Conservation (phyloP, 2,888 invertebrate genomes). For the Leptinotarsa juncta region DNA sequence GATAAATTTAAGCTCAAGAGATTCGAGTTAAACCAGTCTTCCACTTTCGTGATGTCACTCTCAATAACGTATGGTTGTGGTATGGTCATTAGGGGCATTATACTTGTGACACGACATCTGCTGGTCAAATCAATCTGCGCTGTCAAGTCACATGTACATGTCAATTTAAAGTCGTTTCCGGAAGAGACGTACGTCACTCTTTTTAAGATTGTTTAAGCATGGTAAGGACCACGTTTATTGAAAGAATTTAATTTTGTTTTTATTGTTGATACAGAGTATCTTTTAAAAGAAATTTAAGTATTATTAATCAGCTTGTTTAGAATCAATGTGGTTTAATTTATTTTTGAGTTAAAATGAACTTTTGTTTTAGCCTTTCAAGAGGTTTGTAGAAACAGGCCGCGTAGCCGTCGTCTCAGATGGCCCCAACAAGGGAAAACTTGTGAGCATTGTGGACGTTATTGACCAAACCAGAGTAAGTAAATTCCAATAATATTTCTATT, state of each 20-base stretch:
- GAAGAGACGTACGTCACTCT: conserved; percentile 22
- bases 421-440: conserved; percentile 89
- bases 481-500: conserved; percentile 24
- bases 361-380: conserved; percentile 80
- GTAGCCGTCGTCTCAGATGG: conserved; percentile 96
- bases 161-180: conserved; percentile 1
- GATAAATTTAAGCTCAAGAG: too few relatives aligned
- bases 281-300: background rate
- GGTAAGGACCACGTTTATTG: conserved; percentile 39
- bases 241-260: conserved; percentile 16
- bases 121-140: too few relatives aligned
- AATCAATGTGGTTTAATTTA: background rate
- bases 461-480: conserved; percentile 91
- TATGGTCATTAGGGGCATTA: too few relatives aligned
- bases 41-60: too few relatives aligned
- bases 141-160: background rate
- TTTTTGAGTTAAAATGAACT: background rate
- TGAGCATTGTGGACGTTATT: conserved; percentile 95
- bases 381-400: conserved; percentile 97
- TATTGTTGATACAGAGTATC: background rate
- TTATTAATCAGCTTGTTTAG: background rate
- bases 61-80: too few relatives aligned
- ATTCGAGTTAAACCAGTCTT: too few relatives aligned
- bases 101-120: too few relatives aligned
- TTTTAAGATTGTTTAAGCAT: conserved; percentile 41